These are phyloP conservation scores for Ageneiosus marmoratus DNA, from an alignment of 2,113 vertebrate species.

Conservation along the genomic window DNA sequence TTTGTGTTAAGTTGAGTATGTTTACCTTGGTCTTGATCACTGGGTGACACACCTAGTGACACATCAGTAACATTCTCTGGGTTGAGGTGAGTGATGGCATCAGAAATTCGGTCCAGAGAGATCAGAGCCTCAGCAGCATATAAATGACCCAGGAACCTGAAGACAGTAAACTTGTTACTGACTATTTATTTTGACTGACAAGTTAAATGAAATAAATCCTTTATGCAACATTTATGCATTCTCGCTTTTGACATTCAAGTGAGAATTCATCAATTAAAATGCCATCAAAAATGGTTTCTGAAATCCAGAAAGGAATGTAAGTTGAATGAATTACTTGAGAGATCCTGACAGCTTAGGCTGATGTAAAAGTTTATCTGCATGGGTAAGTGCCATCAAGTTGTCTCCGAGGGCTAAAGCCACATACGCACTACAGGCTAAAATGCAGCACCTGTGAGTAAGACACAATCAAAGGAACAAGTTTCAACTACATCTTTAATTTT, in stretches of 20 bases:
- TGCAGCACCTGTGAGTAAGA: conserved; percentile 82
- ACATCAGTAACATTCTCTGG: conserved; percentile 96
- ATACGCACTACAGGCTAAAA: conserved; percentile 92
- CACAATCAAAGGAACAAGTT: conserved; percentile 8
- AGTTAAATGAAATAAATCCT: background rate
- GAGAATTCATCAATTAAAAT: conserved; percentile 14
- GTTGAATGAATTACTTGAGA: conserved; percentile 83
- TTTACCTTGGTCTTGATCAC: conserved; percentile 95
- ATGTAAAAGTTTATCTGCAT: conserved; percentile 94
- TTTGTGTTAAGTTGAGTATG: background rate
- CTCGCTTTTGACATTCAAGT: background rate
- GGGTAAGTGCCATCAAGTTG: conserved; percentile 93
- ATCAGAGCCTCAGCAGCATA: conserved; percentile 98
- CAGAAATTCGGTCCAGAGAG: conserved; percentile 96
- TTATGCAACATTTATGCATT: background rate
- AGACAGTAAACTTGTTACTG: conserved; percentile 46
- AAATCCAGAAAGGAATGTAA: background rate
- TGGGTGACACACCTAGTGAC: conserved; percentile 87
- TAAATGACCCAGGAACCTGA: conserved; percentile 94
- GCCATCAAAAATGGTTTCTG: conserved; percentile 8
- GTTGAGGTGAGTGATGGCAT: conserved; percentile 95
- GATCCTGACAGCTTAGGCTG: conserved; percentile 94
- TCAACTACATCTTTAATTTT: background rate
- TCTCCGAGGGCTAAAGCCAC: conserved; percentile 94
- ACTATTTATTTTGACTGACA: no score